phyloP scores from a whole-genome alignment of 2,113 vertebrate genomes.

The Protobothrops mucrosquamatus region DNA sequence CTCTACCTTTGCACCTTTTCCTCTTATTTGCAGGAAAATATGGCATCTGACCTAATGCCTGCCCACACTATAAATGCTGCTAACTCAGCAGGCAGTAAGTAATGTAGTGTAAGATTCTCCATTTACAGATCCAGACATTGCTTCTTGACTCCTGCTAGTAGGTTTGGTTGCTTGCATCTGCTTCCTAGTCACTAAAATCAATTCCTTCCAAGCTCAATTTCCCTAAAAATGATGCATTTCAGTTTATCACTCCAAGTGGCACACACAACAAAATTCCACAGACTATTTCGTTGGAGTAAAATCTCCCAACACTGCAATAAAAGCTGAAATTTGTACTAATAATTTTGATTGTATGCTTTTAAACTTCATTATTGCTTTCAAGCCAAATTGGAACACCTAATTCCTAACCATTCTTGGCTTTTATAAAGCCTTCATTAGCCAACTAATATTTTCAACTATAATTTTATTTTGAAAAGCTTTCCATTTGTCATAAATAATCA shows the following conservation, averaged over 20 bases:
- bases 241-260: background rate
- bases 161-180: background rate
- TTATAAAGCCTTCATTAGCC: background rate
- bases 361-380: background rate
- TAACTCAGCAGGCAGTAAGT: background rate
- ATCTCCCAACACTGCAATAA: background rate
- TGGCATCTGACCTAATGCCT: background rate
- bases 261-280: background rate
- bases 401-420: slow-evolving; percentile 6
- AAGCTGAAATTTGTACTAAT: background rate
- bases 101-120: background rate
- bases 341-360: background rate
- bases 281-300: background rate
- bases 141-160: background rate
- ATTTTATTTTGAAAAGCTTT: slow-evolving; percentile 1
- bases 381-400: slow-evolving; percentile 2
- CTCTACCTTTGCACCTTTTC: background rate
- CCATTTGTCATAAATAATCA: slow-evolving; percentile 22
- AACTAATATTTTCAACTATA: background rate
- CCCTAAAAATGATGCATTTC: background rate
- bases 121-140: background rate
- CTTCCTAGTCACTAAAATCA: background rate
- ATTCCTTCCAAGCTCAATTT: background rate
- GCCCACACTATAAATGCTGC: background rate
- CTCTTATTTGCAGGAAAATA: slow-evolving; percentile 1